Evolutionary conservation across 2,797 vertebrate genomes (phyloP), one percentile per base, ranked within the genome.

Genomic region (Semotilus atromaculatus): DNA sequence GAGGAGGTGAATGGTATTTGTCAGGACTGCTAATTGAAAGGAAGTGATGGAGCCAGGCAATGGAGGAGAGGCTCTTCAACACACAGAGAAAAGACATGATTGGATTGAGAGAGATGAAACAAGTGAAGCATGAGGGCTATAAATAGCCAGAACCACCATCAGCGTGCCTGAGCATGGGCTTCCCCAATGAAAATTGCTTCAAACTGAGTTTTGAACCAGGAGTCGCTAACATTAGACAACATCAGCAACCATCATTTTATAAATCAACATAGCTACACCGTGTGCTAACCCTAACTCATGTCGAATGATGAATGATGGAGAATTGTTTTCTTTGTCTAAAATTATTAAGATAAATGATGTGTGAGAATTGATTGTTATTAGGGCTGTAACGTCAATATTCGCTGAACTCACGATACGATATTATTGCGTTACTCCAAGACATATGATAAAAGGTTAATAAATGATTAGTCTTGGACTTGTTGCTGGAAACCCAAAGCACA

Each of bases 21-120:
- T 91, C 91, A 92, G 91, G 91, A 93, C 92, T 94, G 91, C 92
- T 94, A 94, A 95, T 95, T 95, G 93, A 95, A 94, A 95, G 94
- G 93, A 95, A 92, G 88, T 91, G 89, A 94, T 92, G 91, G 90
- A 92, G 92, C 88, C 91, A 92, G 90, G 91, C 86, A 90, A 45
- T 34, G 53, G 38, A 58, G 40, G 38, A 70, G 77, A 31, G 43
- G 58, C 19, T 38, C 68, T 80, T 40, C 60, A 81, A 48, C 43
- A 43, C 82, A 77, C 16, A 48, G 79, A 48, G 68, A 64, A 74
- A 73, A 84, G 31, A 88, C 60, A 78, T 78, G 72, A 71, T 72
- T 86, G 77, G 67, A 67, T 70, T 66, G 78, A 81, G 60, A 43
- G 55, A 77, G 45, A 80, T 80, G 70, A 83, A 38, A 76, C 34